Conservation (phyloP, 2,888 invertebrate genomes). For the Stenodera caucasica region DNA sequence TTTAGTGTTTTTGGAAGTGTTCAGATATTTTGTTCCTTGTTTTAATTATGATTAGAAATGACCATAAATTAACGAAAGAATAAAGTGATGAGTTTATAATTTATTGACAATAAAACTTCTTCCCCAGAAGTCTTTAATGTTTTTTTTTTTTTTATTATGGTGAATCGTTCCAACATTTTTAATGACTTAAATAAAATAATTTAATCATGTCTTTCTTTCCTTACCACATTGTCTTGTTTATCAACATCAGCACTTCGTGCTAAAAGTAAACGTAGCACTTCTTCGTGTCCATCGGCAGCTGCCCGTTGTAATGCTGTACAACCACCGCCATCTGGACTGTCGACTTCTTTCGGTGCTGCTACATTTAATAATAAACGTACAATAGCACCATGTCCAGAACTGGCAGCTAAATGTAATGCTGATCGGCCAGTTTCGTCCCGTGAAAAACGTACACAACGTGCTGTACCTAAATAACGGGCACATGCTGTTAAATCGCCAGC, state of each 20-base stretch:
- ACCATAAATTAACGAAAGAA: background rate
- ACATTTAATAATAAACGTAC: conserved; percentile 51
- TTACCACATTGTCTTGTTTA: conserved; percentile 74
- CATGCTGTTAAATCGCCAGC: conserved; percentile 51
- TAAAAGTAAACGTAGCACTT: conserved; percentile 70
- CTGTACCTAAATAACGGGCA: conserved; percentile 46
- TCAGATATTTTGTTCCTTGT: background rate
- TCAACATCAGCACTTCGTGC: conserved; percentile 70
- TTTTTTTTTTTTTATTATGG: background rate
- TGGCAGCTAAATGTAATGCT: conserved; percentile 53
- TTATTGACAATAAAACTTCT: background rate
- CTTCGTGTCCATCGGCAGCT: conserved; percentile 79
- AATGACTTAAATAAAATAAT: background rate
- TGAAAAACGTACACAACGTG: conserved; percentile 51
- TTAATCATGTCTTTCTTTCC: conserved; percentile 33
- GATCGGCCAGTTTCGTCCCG: conserved; percentile 53
- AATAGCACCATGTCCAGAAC: conserved; percentile 50
- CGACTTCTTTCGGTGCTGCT: conserved; percentile 58
- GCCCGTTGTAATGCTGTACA: conserved; percentile 78
- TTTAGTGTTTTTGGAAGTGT: too few species aligned
- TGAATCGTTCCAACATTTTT: background rate
- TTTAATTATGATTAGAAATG: background rate
- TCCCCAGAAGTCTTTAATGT: background rate
- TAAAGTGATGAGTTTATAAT: background rate
- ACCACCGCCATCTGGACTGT: conserved; percentile 61